Evolutionary conservation across 2,113 vertebrate species (phyloP), one percentile per base, ranked within the genome.

Genomic region (Ameiurus melas): DNA sequence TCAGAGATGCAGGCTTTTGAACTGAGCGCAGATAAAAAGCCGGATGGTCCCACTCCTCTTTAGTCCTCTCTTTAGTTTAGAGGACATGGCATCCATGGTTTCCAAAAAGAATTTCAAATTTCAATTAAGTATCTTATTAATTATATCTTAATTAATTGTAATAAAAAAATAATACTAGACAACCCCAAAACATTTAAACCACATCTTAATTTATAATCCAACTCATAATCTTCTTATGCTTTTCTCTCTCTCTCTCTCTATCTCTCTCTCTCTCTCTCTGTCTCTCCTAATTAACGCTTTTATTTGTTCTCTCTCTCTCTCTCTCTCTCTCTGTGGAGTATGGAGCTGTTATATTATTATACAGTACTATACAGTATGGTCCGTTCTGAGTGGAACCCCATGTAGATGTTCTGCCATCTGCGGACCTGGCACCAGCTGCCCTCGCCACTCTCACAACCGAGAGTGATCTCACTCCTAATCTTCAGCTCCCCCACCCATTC

Each of bases 381-480:
- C 88, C 91, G 93, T 87, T 92, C 92, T 87, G 90, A 90, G 92
- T 89, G 87, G 55, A 86, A 89, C 78, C 91, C 87, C 88, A 93
- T 89, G 85, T 92, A 87, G 86, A 92, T 62, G 90, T 90, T 84
- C 87, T 53, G 87, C 95, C 95, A 96, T 95, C 95, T 95, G 95
- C 91, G 93, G 93, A 91, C 92, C 94, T 95, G 94, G 94, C 95
- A 94, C 92, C 79, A 36, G 87, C 90, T 90, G 84, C 86, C 85
- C n/a, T 73, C 51, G 27, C 84, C 84, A 87, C 75, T 86, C 47
- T 51, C 22, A 81, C 70, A 70, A n/a, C n/a, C n/a, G n/a, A n/a
- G 5, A 1, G 55, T 33, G 77, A 53, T 66, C 43, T 62, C 70
- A 51, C 25, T 90, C 77, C 20, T 85, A 82, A 78, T 85, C 19